Conservation (phyloP, 2,113 vertebrate species). For the Ariopsis seemanni region DNA sequence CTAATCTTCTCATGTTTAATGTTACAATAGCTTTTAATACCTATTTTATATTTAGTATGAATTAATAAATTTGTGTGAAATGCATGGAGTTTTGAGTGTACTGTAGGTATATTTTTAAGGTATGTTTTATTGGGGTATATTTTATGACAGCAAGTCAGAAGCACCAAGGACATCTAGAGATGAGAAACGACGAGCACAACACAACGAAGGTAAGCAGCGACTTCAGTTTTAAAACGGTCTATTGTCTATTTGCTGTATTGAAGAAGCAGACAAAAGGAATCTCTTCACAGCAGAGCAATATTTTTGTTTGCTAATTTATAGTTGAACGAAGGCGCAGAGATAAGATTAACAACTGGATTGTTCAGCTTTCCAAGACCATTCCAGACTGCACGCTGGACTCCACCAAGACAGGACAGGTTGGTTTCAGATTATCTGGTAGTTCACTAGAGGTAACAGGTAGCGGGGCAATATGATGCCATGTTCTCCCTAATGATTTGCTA, state of each 20-base stretch:
- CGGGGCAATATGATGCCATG: background rate
- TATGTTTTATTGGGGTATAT: constrained; percentile 8
- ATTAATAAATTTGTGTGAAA: background rate
- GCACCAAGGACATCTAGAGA: constrained; percentile 86
- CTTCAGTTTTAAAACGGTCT: background rate
- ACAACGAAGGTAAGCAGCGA: constrained; percentile 83
- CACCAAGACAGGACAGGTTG: constrained; percentile 91
- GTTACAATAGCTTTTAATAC: background rate
- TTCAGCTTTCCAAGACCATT: constrained; percentile 93
- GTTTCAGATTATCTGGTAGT: background rate
- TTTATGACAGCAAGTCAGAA: constrained; percentile 82
- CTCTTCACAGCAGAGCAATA: background rate
- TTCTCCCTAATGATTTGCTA: constrained; percentile 8
- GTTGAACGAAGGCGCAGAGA: constrained; percentile 90
- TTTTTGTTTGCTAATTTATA: constrained; percentile 53
- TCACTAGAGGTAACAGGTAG: background rate
- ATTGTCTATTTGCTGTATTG: background rate
- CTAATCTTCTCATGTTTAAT: constrained; percentile 40
- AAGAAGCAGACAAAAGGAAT: background rate
- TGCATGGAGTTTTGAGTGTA: background rate
- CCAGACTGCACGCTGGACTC: constrained; percentile 91
- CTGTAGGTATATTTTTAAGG: background rate
- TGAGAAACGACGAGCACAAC: constrained; percentile 89
- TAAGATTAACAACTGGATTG: constrained; percentile 98
- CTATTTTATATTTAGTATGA: constrained; percentile 1